Evolutionary conservation across 2,113 vertebrate genomes (phyloP), one percentile per base, ranked within the genome.

Genomic region (Charadrius vociferus): DNA sequence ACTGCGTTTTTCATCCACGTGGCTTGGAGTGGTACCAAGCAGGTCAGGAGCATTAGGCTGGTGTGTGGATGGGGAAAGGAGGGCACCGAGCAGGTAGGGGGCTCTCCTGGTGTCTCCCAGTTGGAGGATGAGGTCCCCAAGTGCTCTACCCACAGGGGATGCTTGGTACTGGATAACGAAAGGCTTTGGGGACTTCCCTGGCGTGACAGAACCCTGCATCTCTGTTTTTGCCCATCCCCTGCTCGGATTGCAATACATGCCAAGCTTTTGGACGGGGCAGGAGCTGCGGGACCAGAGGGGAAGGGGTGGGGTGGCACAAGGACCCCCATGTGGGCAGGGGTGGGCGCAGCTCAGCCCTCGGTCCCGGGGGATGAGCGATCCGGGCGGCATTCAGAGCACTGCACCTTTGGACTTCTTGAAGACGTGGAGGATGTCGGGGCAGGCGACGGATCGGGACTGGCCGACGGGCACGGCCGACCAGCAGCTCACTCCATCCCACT

Each of bases 401-500:
- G 24, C 73, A 98, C 98, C 98, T 97, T 90, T 19, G 37, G 97
- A 91, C 49, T 92, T 65, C 71, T 84, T 81, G 82, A 97, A 97
- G 66, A 95, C 5, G 3, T 73, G 83, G 50, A 68, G 94, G 63
- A 88, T 79, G 53, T 93, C 58, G 6, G 98, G 97, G 66, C 98
- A 98, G 77, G 71, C 1, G 26, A 98, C 52, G 0, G 92, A 94
- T 39, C 68, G 73, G 55, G 73, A 74, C 58, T 97, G 93, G 41
- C 97, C 98, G 0, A 86, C 26, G 3, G 93, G 84, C 50, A 92
- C 56, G 6, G 94, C 67, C 0, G 83, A 56, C 98, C 98, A 98
- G 89, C 98, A 98, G 81, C 94, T 98, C 66, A 98, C 84, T 47
- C 97, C 98, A 5, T 98, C 98, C 98, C 98, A 98, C 88, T 97